Conservation (phyloP, 1,140 invertebrate species). For the Coptotermes formosanus region DNA sequence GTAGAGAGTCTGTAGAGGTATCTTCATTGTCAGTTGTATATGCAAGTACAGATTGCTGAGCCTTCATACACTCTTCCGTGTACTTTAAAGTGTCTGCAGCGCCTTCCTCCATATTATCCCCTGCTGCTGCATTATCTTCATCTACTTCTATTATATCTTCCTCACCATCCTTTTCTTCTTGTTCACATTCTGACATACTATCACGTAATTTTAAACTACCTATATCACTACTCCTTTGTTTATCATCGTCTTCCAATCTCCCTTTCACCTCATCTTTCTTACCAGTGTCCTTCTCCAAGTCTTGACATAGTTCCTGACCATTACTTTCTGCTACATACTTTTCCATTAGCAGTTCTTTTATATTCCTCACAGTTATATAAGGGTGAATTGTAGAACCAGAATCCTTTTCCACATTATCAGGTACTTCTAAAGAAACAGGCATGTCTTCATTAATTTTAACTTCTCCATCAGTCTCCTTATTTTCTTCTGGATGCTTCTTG, state of each 20-base stretch:
- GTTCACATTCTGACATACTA: neutral
- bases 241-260: neutral
- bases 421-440: too few species aligned
- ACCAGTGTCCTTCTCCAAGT: neutral
- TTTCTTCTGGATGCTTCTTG: too few species aligned
- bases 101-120: too few species aligned
- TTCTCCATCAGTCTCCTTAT: too few species aligned
- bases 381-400: neutral
- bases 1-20: neutral
- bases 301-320: too few species aligned
- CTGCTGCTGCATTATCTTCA: too few species aligned
- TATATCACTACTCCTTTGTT: neutral
- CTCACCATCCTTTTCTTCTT: neutral
- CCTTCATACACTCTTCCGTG: conserved; percentile 18
- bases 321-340: too few species aligned
- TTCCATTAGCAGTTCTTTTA: neutral
- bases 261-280: neutral
- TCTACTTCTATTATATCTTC: neutral
- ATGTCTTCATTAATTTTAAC: too few species aligned
- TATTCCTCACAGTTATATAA: neutral
- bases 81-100: neutral
- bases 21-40: conserved; percentile 11
- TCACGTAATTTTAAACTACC: neutral
- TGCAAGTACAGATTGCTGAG: neutral
- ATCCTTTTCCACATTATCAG: conserved; percentile 3